Conservation (phyloP, 2,113 vertebrate species). For the Poicephalus meyeri region DNA sequence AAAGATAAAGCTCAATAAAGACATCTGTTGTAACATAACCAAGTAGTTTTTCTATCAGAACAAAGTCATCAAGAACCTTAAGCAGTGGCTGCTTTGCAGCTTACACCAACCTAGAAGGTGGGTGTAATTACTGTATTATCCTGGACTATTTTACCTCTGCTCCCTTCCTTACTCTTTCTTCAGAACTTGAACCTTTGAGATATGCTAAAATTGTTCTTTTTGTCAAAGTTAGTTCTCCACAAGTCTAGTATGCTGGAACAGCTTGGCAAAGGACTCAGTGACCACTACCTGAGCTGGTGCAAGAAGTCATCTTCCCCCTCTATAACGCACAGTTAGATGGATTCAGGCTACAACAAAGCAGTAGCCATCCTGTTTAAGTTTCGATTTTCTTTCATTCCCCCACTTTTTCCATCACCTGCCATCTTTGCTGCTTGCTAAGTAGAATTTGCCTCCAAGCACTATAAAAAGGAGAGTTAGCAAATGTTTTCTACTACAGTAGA, state of each 20-base stretch:
- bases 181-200: background rate
- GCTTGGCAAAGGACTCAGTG: background rate
- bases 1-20: background rate
- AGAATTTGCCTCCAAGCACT: constrained; percentile 6
- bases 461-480: constrained; percentile 20
- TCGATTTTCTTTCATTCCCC: background rate
- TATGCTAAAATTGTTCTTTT: background rate
- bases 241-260: background rate
- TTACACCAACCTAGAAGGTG: background rate
- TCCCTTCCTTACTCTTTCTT: background rate
- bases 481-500: background rate
- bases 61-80: background rate
- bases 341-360: background rate
- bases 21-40: background rate
- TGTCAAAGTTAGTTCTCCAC: background rate
- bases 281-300: background rate
- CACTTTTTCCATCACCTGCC: constrained; percentile 15
- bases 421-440: background rate
- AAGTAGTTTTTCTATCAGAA: background rate
- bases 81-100: background rate
- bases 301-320: background rate
- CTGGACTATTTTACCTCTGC: background rate
- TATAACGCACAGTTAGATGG: background rate
- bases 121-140: background rate
- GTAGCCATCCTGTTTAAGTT: background rate